Conservation (phyloP, 1,140 invertebrate genomes). For the Procambarus clarkii region DNA sequence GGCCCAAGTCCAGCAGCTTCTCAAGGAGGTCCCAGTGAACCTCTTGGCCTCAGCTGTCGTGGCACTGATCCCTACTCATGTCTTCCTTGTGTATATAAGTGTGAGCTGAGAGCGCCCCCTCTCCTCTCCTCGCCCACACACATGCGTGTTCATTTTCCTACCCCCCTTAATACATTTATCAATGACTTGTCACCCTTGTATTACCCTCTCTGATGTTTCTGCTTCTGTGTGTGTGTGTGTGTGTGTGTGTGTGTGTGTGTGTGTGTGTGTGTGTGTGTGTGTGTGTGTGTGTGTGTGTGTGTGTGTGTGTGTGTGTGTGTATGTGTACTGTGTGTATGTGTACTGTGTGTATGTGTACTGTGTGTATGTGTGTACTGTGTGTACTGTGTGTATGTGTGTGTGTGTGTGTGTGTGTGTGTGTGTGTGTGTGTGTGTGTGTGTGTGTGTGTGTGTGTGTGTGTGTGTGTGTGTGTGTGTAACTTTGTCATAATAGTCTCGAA, state of each 20-base stretch:
- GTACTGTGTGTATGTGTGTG: too few relatives aligned
- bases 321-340: background rate
- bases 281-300: background rate
- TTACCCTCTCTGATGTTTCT: background rate
- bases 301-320: background rate
- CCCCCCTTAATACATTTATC: slow-evolving; percentile 12
- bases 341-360: background rate
- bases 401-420: too few relatives aligned
- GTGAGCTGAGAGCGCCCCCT: background rate
- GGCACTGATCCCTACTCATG: background rate
- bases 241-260: background rate
- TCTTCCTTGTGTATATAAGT: slow-evolving; percentile 15
- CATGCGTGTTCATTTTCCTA: slow-evolving; percentile 11
- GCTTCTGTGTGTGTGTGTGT: background rate
- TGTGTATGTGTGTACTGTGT: too few relatives aligned
- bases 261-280: background rate
- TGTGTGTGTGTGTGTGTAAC: too few relatives aligned
- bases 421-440: too few relatives aligned
- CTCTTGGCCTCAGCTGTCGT: background rate
- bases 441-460: too few relatives aligned
- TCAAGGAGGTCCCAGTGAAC: too few relatives aligned
- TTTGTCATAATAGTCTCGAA: too few relatives aligned
- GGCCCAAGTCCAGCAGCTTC: too few relatives aligned
- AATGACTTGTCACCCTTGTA: slow-evolving; percentile 8
- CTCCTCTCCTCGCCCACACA: background rate